These are phyloP conservation scores for Smutsia temminckii DNA, from an alignment of 2,797 vertebrate genomes.

Conservation along the genomic window DNA sequence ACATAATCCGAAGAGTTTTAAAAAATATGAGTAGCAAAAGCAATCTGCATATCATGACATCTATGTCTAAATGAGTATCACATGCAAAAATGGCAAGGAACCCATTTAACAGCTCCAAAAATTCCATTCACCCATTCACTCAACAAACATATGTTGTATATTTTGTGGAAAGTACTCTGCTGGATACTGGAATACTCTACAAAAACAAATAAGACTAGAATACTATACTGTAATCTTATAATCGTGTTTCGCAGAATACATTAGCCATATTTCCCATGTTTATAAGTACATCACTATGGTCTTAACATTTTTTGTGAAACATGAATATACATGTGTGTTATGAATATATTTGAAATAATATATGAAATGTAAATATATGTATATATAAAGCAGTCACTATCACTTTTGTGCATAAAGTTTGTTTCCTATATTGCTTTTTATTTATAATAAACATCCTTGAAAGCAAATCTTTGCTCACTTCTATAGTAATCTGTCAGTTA, in stretches of 20 bases:
- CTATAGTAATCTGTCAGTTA: slow-evolving; percentile 9
- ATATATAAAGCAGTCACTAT: neutral
- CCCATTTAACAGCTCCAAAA: neutral
- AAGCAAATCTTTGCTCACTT: neutral
- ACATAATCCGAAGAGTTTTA: neutral
- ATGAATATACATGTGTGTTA: neutral
- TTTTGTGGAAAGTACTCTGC: neutral
- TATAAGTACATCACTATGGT: neutral
- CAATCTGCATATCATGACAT: neutral
- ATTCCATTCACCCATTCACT: neutral
- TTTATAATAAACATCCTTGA: neutral
- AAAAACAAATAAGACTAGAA: neutral
- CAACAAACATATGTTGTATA: neutral
- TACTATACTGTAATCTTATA: neutral
- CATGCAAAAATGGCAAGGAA: neutral
- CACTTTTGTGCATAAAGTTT: neutral
- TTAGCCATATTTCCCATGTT: neutral
- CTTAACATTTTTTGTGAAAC: neutral
- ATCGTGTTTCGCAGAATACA: neutral
- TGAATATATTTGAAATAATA: neutral
- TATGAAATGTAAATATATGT: neutral
- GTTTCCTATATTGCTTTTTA: neutral
- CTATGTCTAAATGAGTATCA: neutral
- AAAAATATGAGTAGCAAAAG: neutral
- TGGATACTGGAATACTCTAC: neutral